phyloP scores from a whole-genome alignment of 2,113 vertebrate genomes.

The Calonectris borealis region DNA sequence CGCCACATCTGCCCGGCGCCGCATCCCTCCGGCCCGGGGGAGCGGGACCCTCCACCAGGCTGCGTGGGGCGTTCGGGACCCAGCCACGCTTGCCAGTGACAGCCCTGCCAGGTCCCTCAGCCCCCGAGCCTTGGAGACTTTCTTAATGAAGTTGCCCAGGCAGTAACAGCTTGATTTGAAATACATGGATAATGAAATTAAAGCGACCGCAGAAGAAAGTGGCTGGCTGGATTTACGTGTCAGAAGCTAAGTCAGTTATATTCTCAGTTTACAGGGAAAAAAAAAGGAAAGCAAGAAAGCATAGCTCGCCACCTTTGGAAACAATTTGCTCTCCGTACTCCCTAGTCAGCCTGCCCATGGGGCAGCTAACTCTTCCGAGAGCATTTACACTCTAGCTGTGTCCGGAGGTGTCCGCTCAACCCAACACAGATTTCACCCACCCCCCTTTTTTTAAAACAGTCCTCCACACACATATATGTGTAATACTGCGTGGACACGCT shows the following conservation, averaged over 20 bases:
- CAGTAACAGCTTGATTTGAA: not conserved
- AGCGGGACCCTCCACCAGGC: accelerated
- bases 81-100: not conserved
- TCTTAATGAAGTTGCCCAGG: not conserved
- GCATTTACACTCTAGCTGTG: too few species aligned
- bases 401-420: not conserved
- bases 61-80: accelerated
- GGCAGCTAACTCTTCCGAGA: not conserved
- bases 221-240: not conserved
- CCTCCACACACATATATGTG: not conserved
- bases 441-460: not conserved
- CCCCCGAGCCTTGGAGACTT: not conserved
- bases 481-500: not conserved
- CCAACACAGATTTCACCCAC: not conserved
- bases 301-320: not conserved
- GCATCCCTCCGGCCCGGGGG: not conserved
- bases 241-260: not conserved
- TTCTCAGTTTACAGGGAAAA: not conserved
- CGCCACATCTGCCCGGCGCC: accelerated
- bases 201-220: not conserved
- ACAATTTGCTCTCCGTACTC: accelerated
- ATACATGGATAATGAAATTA: not conserved
- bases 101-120: not conserved
- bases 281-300: not conserved
- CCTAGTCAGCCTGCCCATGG: not conserved